A percentile compares a stretch with the other conserved stretches of the same genome.
Conservation (phyloP, 35 echinoderm and acorn worm genomes). For the Amphiura filiformis region DNA sequence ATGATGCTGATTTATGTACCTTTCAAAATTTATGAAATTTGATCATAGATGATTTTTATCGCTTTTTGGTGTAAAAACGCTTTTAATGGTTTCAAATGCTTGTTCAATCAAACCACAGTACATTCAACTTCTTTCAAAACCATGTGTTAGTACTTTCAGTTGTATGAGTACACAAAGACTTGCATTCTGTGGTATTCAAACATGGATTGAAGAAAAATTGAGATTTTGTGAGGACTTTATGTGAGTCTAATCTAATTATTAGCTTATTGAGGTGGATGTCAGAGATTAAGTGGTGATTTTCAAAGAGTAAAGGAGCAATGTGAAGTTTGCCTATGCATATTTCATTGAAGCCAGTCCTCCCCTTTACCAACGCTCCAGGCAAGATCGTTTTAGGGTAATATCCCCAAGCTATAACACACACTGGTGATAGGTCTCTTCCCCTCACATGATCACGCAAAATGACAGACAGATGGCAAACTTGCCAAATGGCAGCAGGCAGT, state of each 20-base stretch:
- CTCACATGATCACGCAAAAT: background rate
- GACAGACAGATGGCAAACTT: background rate
- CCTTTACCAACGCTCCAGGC: background rate
- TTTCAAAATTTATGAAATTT: too few species aligned
- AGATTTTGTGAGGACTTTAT: background rate
- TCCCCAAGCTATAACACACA: background rate
- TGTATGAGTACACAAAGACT: too few species aligned
- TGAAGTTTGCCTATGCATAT: constrained; percentile 6
- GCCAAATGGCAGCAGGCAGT: background rate
- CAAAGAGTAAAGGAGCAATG: background rate
- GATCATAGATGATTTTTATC: too few species aligned
- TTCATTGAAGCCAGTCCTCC: constrained; percentile 3
- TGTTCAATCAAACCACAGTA: too few species aligned
- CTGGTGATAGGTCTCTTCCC: background rate
- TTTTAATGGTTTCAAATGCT: too few species aligned
- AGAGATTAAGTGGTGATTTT: constrained; percentile 7
- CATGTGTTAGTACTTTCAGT: too few species aligned
- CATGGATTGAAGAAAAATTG: too few species aligned
- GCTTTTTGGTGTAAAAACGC: too few species aligned
- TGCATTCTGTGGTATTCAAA: too few species aligned
- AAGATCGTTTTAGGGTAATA: background rate
- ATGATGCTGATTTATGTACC: too few species aligned
- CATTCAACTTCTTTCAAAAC: too few species aligned
- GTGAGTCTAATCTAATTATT: background rate
- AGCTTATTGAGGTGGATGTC: background rate